Conservation (phyloP, 2,113 vertebrate genomes). For the Calidris pygmaea region DNA sequence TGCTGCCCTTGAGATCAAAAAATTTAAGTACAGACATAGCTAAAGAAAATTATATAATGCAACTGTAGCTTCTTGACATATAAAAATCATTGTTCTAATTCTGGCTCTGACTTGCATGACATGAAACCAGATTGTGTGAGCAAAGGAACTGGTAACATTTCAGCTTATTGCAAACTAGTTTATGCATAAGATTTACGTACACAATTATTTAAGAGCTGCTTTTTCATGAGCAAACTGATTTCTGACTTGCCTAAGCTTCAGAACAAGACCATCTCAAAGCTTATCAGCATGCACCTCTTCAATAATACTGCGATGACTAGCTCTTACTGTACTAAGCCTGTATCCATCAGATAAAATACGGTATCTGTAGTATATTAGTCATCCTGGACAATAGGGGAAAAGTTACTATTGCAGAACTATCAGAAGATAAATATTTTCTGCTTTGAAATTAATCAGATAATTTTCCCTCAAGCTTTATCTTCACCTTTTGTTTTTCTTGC, state of each 20-base stretch:
- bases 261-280: background rate
- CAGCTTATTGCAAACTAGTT: background rate
- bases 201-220: background rate
- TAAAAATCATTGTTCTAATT: background rate
- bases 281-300: background rate
- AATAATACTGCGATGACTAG: background rate
- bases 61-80: background rate
- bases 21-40: background rate
- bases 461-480: constrained; percentile 2
- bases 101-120: background rate
- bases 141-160: background rate
- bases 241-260: background rate
- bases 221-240: background rate
- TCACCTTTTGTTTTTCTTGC: background rate
- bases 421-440: constrained; percentile 26
- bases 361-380: constrained; percentile 17
- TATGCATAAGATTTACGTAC: background rate
- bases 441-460: constrained; percentile 23
- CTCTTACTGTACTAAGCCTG: background rate
- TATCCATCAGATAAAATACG: constrained; percentile 6
- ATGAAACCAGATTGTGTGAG: background rate
- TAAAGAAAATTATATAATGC: background rate
- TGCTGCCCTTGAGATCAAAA: background rate
- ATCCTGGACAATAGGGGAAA: background rate
- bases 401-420: background rate